Evolutionary conservation across 2,888 invertebrate genomes (phyloP).

Genomic region (Phlogophora meticulosa): DNA sequence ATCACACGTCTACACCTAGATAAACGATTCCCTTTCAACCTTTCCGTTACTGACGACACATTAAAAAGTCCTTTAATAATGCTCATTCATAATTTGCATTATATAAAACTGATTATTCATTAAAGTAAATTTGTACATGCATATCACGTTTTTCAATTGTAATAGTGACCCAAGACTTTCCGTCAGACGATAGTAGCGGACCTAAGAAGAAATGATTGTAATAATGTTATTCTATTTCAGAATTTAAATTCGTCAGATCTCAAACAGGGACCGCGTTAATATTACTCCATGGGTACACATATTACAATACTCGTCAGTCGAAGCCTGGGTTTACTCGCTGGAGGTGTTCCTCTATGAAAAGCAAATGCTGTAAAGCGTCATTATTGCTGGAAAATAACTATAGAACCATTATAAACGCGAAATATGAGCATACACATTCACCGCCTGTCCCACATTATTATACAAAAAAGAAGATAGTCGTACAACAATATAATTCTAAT

Average conservation of each 20-base stretch:
- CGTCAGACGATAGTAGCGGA: not conserved
- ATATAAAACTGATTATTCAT: not conserved
- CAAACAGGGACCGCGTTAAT: slow-evolving; percentile 42
- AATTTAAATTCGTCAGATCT: slow-evolving; percentile 33
- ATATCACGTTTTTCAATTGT: not conserved
- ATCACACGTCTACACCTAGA: too few species aligned
- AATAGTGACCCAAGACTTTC: too few species aligned
- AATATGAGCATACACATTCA: slow-evolving; percentile 31
- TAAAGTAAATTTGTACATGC: not conserved
- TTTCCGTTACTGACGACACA: too few species aligned
- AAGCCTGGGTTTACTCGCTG: slow-evolving; percentile 23
- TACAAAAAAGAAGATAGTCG: not conserved
- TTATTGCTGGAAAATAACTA: slow-evolving; percentile 15
- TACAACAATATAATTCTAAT: too few species aligned
- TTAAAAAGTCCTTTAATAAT: too few species aligned
- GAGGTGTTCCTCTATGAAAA: slow-evolving; percentile 53
- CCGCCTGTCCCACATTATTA: not conserved
- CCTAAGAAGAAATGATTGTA: not conserved
- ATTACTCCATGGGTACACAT: slow-evolving; percentile 41
- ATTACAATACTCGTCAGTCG: slow-evolving; percentile 26
- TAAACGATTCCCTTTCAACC: too few species aligned
- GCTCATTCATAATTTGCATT: too few species aligned
- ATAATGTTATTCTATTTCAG: slow-evolving; percentile 26
- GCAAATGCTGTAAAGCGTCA: slow-evolving; percentile 40
- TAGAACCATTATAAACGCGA: not conserved